Evolutionary conservation across 2,797 vertebrate genomes (phyloP).

Genomic region (Podargus strigoides): DNA sequence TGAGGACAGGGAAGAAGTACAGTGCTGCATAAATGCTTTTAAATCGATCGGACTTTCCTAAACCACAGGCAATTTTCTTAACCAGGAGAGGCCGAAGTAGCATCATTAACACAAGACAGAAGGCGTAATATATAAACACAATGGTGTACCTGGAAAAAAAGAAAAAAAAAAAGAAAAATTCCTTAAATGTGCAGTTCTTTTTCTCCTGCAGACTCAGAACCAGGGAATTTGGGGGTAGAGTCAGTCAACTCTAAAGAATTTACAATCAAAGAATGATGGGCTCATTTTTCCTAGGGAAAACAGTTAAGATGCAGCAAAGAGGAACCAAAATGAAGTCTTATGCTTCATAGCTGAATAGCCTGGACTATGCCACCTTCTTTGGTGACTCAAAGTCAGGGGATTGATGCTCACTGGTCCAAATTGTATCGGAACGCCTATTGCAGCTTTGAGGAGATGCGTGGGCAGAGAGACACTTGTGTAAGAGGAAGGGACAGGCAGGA

Average conservation of each 20-base stretch:
- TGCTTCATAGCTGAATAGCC: not conserved
- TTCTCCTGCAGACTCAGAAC: not conserved
- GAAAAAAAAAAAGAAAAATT: not conserved
- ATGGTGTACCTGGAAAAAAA: slow-evolving; percentile 87
- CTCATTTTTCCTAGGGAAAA: not conserved
- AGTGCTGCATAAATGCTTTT: slow-evolving; percentile 96
- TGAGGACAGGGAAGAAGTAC: slow-evolving; percentile 97
- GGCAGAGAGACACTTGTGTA: not conserved
- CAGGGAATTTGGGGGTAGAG: not conserved
- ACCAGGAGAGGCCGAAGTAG: slow-evolving; percentile 93
- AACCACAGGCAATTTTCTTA: slow-evolving; percentile 94
- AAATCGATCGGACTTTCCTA: slow-evolving; percentile 94
- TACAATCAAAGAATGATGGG: not conserved
- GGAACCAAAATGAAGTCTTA: not conserved
- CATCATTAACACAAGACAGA: slow-evolving; percentile 97
- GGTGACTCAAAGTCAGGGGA: not conserved
- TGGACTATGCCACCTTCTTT: not conserved
- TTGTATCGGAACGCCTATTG: not conserved
- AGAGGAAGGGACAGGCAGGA: not conserved
- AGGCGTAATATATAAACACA: slow-evolving; percentile 94
- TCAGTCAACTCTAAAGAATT: not conserved
- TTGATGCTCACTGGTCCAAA: accelerated
- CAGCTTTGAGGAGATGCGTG: not conserved
- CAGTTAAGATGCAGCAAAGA: not conserved
- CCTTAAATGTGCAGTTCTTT: not conserved